A percentile compares a stretch with the other conserved stretches of the same genome.
Evolutionary conservation across 1,140 invertebrate genomes (phyloP).

Genomic region (Holcopasites calliopsidis): DNA sequence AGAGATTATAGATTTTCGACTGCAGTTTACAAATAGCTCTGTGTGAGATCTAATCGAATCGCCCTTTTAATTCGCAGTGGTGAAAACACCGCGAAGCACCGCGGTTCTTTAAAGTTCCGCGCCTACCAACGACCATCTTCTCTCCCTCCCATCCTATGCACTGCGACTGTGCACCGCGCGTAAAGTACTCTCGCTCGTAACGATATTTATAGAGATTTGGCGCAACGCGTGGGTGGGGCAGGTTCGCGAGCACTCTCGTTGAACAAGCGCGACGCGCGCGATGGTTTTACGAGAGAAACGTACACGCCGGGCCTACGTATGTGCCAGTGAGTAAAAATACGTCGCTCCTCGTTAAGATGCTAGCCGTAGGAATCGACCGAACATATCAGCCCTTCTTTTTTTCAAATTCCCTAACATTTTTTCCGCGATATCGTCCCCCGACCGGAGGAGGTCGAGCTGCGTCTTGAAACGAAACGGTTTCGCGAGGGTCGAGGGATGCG

Average conservation of each 20-base stretch:
- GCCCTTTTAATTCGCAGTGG: background rate
- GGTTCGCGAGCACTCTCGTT: conserved; percentile 36
- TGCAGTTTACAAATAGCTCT: background rate
- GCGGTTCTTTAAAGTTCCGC: conserved; percentile 3
- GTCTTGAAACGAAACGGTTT: background rate
- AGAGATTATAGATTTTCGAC: background rate
- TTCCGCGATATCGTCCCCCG: background rate
- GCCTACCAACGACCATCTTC: background rate
- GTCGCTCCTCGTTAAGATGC: conserved; percentile 4
- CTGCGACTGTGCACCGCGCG: background rate
- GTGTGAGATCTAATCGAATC: background rate
- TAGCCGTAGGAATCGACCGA: background rate
- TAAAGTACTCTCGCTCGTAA: conserved; percentile 7
- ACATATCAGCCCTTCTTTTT: background rate
- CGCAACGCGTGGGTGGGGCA: conserved; percentile 62
- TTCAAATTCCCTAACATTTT: background rate
- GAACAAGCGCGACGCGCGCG: conserved; percentile 17
- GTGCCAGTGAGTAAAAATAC: conserved; percentile 38
- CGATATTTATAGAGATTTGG: conserved; percentile 66
- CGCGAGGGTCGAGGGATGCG: background rate
- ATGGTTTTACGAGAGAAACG: background rate
- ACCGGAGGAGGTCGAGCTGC: background rate
- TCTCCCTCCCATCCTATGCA: conserved; percentile 1
- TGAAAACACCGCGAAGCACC: background rate
- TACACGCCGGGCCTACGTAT: background rate